A percentile compares a stretch with the other conserved stretches of the same genome.
Evolutionary conservation across 2,797 vertebrate genomes (phyloP).

Genomic region (Acipenser transmontanus): DNA sequence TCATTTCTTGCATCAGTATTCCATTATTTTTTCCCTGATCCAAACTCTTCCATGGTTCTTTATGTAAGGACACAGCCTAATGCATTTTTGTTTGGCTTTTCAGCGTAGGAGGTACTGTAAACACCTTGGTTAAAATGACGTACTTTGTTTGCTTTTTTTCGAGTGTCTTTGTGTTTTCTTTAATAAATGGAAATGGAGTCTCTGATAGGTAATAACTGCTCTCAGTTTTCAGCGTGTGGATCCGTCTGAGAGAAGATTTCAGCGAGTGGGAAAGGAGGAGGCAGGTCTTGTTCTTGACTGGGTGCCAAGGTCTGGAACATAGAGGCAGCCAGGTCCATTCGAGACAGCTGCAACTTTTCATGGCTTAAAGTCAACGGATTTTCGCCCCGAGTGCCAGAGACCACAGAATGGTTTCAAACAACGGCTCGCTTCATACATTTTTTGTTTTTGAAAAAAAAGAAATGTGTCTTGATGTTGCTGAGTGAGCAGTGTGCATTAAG

Average conservation of each 20-base stretch:
- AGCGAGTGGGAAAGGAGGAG: slow-evolving; percentile 48
- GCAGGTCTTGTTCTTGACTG: slow-evolving; percentile 61
- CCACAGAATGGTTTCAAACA: slow-evolving; percentile 89
- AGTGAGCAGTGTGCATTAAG: slow-evolving; percentile 71
- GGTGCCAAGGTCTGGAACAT: slow-evolving; percentile 60
- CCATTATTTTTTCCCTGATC: slow-evolving; percentile 16
- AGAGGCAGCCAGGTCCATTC: slow-evolving; percentile 60
- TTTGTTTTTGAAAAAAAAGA: slow-evolving; percentile 41
- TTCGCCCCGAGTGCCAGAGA: slow-evolving; percentile 81
- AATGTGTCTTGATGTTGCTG: slow-evolving; percentile 60
- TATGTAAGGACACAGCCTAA: slow-evolving; percentile 49
- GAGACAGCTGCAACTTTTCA: slow-evolving; percentile 93
- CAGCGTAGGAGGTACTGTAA: slow-evolving; percentile 45
- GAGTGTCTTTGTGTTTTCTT: slow-evolving; percentile 31
- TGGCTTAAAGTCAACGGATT: slow-evolving; percentile 87
- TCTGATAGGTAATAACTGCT: slow-evolving; percentile 53
- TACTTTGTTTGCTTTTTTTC: slow-evolving; percentile 46
- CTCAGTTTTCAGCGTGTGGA: slow-evolving; percentile 62
- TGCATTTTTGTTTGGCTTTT: slow-evolving; percentile 44
- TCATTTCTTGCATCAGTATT: slow-evolving; percentile 22
- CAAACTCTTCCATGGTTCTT: slow-evolving; percentile 37
- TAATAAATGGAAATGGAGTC: slow-evolving; percentile 36
- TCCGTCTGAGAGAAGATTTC: slow-evolving; percentile 67
- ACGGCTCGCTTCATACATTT: slow-evolving; percentile 74
- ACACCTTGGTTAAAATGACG: slow-evolving; percentile 38